Percentiles rank a stretch among this genome's conserved stretches.
phyloP scores from a whole-genome alignment of 1,140 invertebrate species.

The Drosophila dunni region DNA sequence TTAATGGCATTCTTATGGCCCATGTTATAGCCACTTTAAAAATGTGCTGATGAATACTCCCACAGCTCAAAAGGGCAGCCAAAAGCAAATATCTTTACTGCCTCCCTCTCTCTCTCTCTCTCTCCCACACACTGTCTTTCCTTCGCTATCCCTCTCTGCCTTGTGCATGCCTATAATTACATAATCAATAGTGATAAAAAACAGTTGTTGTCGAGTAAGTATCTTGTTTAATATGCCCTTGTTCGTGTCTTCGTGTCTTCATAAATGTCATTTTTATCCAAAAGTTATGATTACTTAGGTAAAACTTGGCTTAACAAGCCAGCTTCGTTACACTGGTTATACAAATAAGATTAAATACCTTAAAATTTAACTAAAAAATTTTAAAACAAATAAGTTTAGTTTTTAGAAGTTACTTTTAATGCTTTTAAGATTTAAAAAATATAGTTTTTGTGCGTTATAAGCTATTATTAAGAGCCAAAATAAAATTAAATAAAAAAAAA shows the following conservation, averaged over 20 bases:
- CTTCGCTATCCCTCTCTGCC: background rate
- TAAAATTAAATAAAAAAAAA: too few species aligned
- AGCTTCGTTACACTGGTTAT: too few species aligned
- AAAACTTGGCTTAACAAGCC: background rate
- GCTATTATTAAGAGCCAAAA: too few species aligned
- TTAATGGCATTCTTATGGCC: conserved; percentile 31
- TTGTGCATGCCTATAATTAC: conserved; percentile 16
- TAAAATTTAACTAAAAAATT: too few species aligned
- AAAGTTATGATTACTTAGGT: background rate
- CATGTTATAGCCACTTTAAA: conserved; percentile 31
- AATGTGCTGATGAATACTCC: conserved; percentile 29
- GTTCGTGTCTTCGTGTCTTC: background rate
- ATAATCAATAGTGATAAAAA: conserved; percentile 42
- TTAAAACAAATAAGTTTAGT: too few species aligned
- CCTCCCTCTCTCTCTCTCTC: background rate
- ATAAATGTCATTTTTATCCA: background rate
- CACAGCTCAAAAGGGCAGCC: conserved; percentile 12
- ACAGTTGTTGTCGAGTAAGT: background rate
- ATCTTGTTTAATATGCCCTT: conserved; percentile 2
- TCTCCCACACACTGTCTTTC: background rate
- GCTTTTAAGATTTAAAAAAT: too few species aligned
- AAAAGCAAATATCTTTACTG: background rate
- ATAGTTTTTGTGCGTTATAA: too few species aligned
- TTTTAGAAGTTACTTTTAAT: too few species aligned
- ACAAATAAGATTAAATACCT: too few species aligned